Evolutionary conservation across 2,797 vertebrate genomes (phyloP).

Genomic region (Sylvia borin): DNA sequence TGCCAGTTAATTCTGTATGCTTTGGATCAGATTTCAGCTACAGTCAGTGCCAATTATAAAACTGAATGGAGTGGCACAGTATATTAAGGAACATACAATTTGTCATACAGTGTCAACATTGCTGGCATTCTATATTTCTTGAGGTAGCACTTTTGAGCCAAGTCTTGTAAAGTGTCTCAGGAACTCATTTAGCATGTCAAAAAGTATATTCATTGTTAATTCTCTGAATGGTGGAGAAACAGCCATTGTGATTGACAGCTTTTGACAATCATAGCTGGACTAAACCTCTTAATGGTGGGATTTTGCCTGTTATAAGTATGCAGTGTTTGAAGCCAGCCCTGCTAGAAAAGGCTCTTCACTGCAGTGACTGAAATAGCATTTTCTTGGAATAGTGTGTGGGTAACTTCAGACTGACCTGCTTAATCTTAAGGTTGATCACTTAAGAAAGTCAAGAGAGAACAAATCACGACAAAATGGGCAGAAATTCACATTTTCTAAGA

Average conservation of each 20-base stretch:
- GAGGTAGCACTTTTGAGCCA: constrained; percentile 42
- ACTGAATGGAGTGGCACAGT: constrained; percentile 53
- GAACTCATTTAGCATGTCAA: constrained; percentile 32
- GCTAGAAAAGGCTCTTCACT: background rate
- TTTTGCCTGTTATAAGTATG: background rate
- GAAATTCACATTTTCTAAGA: background rate
- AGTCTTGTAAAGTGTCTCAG: constrained; percentile 13
- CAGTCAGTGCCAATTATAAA: constrained; percentile 55
- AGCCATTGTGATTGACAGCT: constrained; percentile 3
- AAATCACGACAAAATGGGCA: background rate
- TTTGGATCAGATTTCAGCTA: constrained; percentile 55
- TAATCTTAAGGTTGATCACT: background rate
- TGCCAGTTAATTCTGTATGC: constrained; percentile 41
- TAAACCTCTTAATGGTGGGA: background rate
- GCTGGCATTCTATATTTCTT: constrained; percentile 48
- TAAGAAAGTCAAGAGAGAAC: background rate
- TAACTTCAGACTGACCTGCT: background rate
- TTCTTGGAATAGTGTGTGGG: background rate
- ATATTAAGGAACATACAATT: constrained; percentile 51
- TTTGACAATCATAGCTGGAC: constrained; percentile 10
- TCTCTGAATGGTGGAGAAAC: constrained; percentile 11
- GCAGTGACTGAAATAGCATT: background rate
- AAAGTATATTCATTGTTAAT: constrained; percentile 49
- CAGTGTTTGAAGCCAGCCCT: background rate
- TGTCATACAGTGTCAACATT: constrained; percentile 46